Base-by-base conservation (phyloP, 2,888 invertebrate genomes). In the Nephrocerus scutellatus region DNA sequence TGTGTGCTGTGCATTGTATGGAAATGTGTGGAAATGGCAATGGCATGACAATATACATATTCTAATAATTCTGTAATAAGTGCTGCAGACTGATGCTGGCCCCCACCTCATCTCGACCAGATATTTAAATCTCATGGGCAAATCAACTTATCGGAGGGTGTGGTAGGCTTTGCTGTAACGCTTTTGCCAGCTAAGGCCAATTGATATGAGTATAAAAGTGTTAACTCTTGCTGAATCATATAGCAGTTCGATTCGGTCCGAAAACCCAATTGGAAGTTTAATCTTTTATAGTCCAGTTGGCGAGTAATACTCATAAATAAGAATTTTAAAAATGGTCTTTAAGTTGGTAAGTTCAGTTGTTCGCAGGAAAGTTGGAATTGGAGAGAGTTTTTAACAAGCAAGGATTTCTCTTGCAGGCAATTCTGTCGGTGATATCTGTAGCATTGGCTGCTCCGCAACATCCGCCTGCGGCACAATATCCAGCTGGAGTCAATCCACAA, bases 401-500 rank as follows among this genome's bases (percentile, higher is more conserved):
- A n/a, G n/a, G n/a, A n/a, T 42, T 16, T 41, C 44, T 38, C 36
- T 44, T 48, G 25, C 48, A 68, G 67, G 49, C 58, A 22, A 46
- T 68, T 46, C 53, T 57, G 41, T 57, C 66, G 33, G 52, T 63
- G 32, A 39, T 65, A 44, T 62, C 62, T 29, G 45, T 65, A 44
- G 62, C 58, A 6, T 43, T 61, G 47, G 64, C 66, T 33, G 63
- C 64, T 40, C 68, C 68, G 9, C 69, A 68, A 49, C 67, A 66
- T 47, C 63, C 31, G 41, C 61, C 50, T 36, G 67, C 69, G 14
- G 70, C 68, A 5, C 65, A 67, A 40, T 72, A 66, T 56, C 71
- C 71, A 41, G 72, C 72, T 47, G 72, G 71, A 31, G 66, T 72
- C 13, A 68, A 70, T 59, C 73, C 73, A 38, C 58, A 59, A 50